Evolutionary conservation across 2,888 invertebrate genomes (phyloP), one percentile per base, ranked within the genome.

Genomic region (Meghimatium bilineatum): DNA sequence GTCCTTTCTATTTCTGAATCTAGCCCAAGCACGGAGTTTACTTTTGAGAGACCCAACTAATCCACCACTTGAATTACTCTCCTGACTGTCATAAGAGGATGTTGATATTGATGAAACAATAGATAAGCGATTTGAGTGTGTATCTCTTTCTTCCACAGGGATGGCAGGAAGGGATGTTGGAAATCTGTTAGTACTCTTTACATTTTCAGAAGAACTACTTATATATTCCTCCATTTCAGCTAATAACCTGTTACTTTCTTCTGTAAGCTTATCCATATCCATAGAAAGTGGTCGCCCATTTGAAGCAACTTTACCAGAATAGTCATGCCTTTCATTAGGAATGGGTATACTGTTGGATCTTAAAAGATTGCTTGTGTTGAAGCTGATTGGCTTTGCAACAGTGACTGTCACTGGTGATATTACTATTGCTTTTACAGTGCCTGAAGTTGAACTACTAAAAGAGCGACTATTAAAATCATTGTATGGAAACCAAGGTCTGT

Each of bases 161-260:
- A 67, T 77, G 12, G 80, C 66, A 60, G 66, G 71, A 20, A 80
- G 60, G 17, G 84, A 69, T 44, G 89, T 88, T 5, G 91, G 91
- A 82, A 91, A 91, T 83, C 87, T 87, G 78, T 78, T 87, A 36
- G 88, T 85, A 66, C 83, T 80, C 3, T 87, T 86, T 69, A 87
- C 84, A 5, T 87, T 87, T 36, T 88, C 87, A 34, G 89, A 76
- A n/a, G 85, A 89, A 32, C 86, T 87, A 75, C 87, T 89, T 86
- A 91, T 89, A 76, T 92, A 92, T 69, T 88, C 89, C 76, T 91
- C 91, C 91, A 92, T 92, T 85, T 92, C 91, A 38, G 90, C 91
- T 34, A 92, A 87, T 72, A 92, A 87, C 83, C 88, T 88, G 72
- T 91, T 88, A 86, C 90, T 90, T 66, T 90, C 90, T 72, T 89